Evolutionary conservation across 1,140 invertebrate genomes (phyloP).

Genomic region (Euglossa dilemma): DNA sequence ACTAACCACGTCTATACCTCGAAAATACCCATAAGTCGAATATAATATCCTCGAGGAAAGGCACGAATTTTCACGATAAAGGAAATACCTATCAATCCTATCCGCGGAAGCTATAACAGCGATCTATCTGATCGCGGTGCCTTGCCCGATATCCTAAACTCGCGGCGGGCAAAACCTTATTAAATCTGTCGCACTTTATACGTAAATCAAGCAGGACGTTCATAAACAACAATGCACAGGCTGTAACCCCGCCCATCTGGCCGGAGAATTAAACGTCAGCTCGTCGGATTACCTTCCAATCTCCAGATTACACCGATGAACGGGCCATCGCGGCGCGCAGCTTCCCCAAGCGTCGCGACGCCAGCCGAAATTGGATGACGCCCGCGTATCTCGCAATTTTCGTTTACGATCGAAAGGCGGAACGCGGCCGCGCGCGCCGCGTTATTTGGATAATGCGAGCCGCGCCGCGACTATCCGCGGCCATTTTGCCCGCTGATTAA

Average conservation of each 20-base stretch:
- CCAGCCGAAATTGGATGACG: conserved; percentile 50
- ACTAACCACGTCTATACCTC: too few relatives aligned
- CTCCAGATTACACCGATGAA: conserved; percentile 19
- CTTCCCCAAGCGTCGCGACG: conserved; percentile 6
- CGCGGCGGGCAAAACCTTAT: neutral
- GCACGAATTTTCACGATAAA: too few relatives aligned
- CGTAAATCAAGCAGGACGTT: neutral
- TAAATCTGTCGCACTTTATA: neutral
- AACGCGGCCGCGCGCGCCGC: neutral
- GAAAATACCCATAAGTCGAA: too few relatives aligned
- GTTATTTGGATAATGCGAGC: conserved; percentile 60
- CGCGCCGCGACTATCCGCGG: conserved; percentile 58
- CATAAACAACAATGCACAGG: neutral
- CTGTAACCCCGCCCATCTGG: too few relatives aligned
- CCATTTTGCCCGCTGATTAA: conserved; percentile 59
- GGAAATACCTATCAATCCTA: too few relatives aligned
- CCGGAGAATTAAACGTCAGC: neutral
- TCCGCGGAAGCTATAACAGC: too few relatives aligned
- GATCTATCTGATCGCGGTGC: too few relatives aligned
- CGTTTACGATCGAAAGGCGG: conserved; percentile 64
- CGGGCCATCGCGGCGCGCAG: neutral
- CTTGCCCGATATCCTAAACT: too few relatives aligned
- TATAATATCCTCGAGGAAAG: too few relatives aligned
- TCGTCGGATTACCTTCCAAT: conserved; percentile 22
- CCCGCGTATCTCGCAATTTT: conserved; percentile 67